Conservation (phyloP, 2,113 vertebrate species). For the Gobius niger region DNA sequence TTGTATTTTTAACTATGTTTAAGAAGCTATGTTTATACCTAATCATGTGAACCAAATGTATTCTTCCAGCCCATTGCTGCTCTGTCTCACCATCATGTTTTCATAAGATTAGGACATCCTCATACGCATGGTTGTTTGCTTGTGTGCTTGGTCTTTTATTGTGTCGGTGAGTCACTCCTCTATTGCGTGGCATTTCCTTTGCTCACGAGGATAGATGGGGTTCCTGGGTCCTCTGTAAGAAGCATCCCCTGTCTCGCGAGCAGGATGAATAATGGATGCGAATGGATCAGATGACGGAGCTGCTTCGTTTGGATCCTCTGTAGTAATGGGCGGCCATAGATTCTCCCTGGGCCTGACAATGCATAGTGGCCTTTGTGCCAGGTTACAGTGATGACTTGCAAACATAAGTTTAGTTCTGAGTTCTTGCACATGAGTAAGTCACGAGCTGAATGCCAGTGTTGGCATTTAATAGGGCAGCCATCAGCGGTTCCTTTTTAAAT, state of each 20-base stretch:
- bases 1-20: too few species aligned
- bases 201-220: constrained; percentile 64
- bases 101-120: background rate
- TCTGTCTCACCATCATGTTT: background rate
- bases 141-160: constrained; percentile 32
- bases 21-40: too few species aligned
- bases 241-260: constrained; percentile 50
- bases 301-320: constrained; percentile 70
- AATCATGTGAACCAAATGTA: too few species aligned
- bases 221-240: constrained; percentile 58
- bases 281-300: constrained; percentile 72
- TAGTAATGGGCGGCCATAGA: constrained; percentile 61
- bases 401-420: constrained; percentile 27
- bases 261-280: constrained; percentile 74
- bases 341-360: constrained; percentile 25
- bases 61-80: background rate
- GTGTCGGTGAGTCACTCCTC: constrained; percentile 41
- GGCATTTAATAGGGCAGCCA: constrained; percentile 51
- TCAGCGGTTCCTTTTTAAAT: constrained; percentile 68
- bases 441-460: constrained; percentile 26
- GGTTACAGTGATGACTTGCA: background rate
- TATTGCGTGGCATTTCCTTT: constrained; percentile 49
- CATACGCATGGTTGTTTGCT: constrained; percentile 25
- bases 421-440: constrained; percentile 13
- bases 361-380: constrained; percentile 17